Base-by-base conservation (phyloP, 1,140 invertebrate species). In the Pseudomyrmex cubaensis region DNA sequence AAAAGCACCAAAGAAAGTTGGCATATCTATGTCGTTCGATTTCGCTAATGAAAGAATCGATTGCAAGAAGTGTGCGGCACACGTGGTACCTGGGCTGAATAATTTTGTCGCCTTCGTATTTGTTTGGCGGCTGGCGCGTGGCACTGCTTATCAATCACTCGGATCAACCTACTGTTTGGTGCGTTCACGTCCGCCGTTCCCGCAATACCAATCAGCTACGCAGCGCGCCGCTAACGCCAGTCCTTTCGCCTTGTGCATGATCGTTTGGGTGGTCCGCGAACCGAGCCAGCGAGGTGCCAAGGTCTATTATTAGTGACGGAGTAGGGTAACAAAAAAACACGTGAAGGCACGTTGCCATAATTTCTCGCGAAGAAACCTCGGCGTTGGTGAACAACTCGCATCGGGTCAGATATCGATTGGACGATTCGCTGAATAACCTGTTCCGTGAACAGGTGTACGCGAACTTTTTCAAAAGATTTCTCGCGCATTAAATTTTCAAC, bases 81-180 rank as follows among this genome's bases (percentile, higher is more conserved):
- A 48, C 63, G 54, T 80, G 50, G 80, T 83, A 35, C 35, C 35
- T 35, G 84, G 87, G 85, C 84, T 69, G 76, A 83, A 88, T 83
- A 77, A 83, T 85, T 86, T 89, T 83, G 83, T 83, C 61, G 85
- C 76, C 70, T 86, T 85, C 82, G 74, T 82, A 66, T 87, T 85
- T 86, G 85, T 88, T 72, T 76, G 66, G 77, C n/a, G 64, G 69
- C 52, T 25, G 90, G 83, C 90, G 86, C 90, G 91, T 91, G 90
- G 88, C 90, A 78, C 56, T 90, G 90, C 74, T 91, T 92, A 92
- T 92, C 92, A 91, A 92, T 92, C 89, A 90, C 63, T 67, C 54
- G 73, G 64, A 84, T 80, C 90, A 85, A 84, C 70, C 82, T 83
- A 85, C 87, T 69, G 80, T 73, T 83, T 54, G 44, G 56, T 82